Evolutionary conservation across 2,888 invertebrate species (phyloP).

Genomic region (Spilarctia lutea): DNA sequence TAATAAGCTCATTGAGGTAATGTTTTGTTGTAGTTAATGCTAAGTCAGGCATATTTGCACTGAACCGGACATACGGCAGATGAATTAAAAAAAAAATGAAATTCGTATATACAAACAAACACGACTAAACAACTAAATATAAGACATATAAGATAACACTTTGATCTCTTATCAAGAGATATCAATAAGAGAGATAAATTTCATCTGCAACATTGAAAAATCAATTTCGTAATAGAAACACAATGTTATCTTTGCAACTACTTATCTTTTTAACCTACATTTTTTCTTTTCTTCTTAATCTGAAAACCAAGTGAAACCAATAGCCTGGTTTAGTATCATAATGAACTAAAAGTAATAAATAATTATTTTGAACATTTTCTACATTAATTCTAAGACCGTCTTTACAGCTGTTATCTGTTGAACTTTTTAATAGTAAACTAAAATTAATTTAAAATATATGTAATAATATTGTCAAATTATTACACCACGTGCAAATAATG

Average conservation of each 20-base stretch:
- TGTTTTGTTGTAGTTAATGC: neutral
- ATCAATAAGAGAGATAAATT: slow-evolving; percentile 21
- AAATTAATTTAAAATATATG: too few species aligned
- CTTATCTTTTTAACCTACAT: slow-evolving; percentile 43
- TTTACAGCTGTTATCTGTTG: too few species aligned
- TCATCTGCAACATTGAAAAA: slow-evolving; percentile 58
- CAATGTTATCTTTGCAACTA: slow-evolving; percentile 55
- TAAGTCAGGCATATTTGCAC: too few species aligned
- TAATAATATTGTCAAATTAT: too few species aligned
- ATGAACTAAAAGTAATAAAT: too few species aligned
- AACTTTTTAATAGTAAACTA: too few species aligned
- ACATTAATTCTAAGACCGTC: too few species aligned
- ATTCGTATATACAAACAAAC: slow-evolving; percentile 2
- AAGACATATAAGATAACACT: neutral
- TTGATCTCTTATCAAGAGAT: slow-evolving; percentile 18
- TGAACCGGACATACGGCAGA: too few species aligned
- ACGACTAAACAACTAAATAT: slow-evolving; percentile 1
- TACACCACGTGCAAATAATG: too few species aligned
- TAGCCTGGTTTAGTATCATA: neutral
- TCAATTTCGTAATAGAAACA: slow-evolving; percentile 53
- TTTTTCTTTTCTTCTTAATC: slow-evolving; percentile 2
- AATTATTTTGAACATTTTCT: too few species aligned
- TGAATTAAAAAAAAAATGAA: too few species aligned
- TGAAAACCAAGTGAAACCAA: neutral
- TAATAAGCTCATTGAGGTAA: neutral